Evolutionary conservation across 1,140 invertebrate genomes (phyloP).

Genomic region (Zaprionus gabonicus): DNA sequence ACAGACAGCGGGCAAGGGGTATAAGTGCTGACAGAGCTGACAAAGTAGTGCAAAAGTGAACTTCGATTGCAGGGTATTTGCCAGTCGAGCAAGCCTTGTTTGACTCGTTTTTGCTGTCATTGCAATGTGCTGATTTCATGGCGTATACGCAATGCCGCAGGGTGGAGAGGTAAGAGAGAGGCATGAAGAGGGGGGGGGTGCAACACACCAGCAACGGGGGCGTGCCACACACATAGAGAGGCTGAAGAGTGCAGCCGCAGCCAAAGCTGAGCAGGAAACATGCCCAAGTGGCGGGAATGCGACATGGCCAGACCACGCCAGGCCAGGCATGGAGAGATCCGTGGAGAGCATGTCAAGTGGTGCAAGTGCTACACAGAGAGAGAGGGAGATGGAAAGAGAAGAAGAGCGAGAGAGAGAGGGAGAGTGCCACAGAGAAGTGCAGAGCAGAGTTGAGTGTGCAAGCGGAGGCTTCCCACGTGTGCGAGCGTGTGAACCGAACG

Average conservation of each 20-base stretch:
- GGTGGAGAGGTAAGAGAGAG: background rate
- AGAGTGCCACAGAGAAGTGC: conserved; percentile 18
- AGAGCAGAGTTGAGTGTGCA: conserved; percentile 37
- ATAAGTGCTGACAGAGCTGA: background rate
- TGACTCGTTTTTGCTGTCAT: conserved; percentile 49
- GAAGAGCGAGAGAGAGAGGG: conserved; percentile 5
- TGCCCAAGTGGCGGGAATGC: conserved; percentile 79
- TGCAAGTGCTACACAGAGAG: background rate
- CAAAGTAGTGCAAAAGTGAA: no score
- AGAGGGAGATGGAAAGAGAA: background rate
- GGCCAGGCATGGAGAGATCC: conserved; percentile 1
- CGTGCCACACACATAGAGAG: conserved; percentile 17
- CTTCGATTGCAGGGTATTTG: background rate
- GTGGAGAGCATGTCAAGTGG: conserved; percentile 57
- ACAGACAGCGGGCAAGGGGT: background rate
- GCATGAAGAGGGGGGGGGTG: background rate
- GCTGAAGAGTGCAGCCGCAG: conserved; percentile 2
- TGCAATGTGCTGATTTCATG: conserved; percentile 70
- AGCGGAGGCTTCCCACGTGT: conserved; percentile 77
- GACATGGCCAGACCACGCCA: conserved; percentile 14
- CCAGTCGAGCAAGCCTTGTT: background rate
- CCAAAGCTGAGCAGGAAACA: conserved; percentile 65
- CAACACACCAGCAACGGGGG: conserved; percentile 15
- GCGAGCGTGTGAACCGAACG: conserved; percentile 69
- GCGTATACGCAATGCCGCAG: conserved; percentile 69